Percentiles rank a stretch among this genome's conserved stretches.
phyloP scores from a whole-genome alignment of 2,113 vertebrate species.

The Varanus salvator region DNA sequence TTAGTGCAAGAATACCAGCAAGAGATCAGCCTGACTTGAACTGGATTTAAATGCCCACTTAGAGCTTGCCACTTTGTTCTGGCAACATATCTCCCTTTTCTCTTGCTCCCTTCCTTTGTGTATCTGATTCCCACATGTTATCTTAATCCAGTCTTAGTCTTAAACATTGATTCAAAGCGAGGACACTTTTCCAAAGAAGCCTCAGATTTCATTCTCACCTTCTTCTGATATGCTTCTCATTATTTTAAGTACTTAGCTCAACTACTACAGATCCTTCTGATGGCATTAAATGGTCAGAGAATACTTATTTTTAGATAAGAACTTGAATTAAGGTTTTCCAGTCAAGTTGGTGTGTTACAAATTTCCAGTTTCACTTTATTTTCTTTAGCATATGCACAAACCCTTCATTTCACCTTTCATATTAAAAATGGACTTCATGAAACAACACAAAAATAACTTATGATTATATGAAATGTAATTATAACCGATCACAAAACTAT shows the following conservation, averaged over 20 bases:
- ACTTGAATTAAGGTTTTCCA: slow-evolving; percentile 25
- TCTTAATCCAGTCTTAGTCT: slow-evolving; percentile 38
- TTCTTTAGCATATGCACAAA: slow-evolving; percentile 71
- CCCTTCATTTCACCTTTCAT: slow-evolving; percentile 76
- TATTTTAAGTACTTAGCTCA: slow-evolving; percentile 59
- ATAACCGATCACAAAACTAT: slow-evolving; percentile 80
- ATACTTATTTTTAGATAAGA: slow-evolving; percentile 47
- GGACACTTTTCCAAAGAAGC: slow-evolving; percentile 62
- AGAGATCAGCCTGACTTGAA: neutral
- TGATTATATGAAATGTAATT: slow-evolving; percentile 80
- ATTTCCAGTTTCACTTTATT: slow-evolving; percentile 77
- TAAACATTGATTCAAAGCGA: slow-evolving; percentile 59
- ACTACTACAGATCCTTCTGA: slow-evolving; percentile 51
- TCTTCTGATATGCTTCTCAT: slow-evolving; percentile 68
- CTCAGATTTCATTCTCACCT: slow-evolving; percentile 26
- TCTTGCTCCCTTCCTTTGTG: too few species aligned
- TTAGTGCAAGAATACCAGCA: neutral
- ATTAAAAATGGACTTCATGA: slow-evolving; percentile 71
- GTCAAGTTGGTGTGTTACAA: slow-evolving; percentile 41
- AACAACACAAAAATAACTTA: slow-evolving; percentile 82
- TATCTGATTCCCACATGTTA: too few species aligned
- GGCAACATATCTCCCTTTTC: neutral
- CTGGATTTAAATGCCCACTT: neutral
- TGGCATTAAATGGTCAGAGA: slow-evolving; percentile 54
- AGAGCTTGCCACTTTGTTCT: neutral